phyloP scores from a whole-genome alignment of 2,888 invertebrate genomes.

The Cylloceria caligata region DNA sequence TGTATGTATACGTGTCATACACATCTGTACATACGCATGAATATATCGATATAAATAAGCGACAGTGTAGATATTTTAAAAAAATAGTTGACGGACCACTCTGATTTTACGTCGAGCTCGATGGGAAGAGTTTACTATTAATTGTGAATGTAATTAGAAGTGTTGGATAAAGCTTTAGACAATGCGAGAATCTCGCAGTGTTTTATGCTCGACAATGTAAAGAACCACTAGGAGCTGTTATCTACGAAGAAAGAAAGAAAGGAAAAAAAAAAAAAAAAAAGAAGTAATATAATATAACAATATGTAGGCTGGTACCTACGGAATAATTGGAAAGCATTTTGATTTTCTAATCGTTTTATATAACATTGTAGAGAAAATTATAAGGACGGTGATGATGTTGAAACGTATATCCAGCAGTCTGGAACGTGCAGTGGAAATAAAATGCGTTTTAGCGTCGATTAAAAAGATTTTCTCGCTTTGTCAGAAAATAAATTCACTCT shows the following conservation, averaged over 20 bases:
- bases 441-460: neutral
- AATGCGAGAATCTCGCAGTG: conserved; percentile 13
- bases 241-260: conserved; percentile 41
- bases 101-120: conserved; percentile 67
- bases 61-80: conserved; percentile 50
- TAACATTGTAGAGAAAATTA: conserved; percentile 33
- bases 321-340: conserved; percentile 61
- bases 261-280: no score
- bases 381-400: conserved; percentile 18
- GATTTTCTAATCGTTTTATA: conserved; percentile 67
- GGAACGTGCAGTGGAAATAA: conserved; percentile 40
- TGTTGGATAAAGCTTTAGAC: conserved; percentile 18
- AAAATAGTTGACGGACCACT: conserved; percentile 51
- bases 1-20: conserved; percentile 27
- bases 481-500: conserved; percentile 12
- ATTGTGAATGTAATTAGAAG: conserved; percentile 25
- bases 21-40: conserved; percentile 63
- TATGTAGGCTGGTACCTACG: conserved; percentile 71
- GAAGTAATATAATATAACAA: conserved; percentile 40
- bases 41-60: conserved; percentile 53
- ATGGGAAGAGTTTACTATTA: conserved; percentile 13
- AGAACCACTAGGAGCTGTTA: conserved; percentile 45
- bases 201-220: conserved; percentile 28
- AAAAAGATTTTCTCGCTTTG: conserved; percentile 6
- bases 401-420: conserved; percentile 27